phyloP scores from a whole-genome alignment of 2,113 vertebrate species.

The Erythrolamprus reginae region DNA sequence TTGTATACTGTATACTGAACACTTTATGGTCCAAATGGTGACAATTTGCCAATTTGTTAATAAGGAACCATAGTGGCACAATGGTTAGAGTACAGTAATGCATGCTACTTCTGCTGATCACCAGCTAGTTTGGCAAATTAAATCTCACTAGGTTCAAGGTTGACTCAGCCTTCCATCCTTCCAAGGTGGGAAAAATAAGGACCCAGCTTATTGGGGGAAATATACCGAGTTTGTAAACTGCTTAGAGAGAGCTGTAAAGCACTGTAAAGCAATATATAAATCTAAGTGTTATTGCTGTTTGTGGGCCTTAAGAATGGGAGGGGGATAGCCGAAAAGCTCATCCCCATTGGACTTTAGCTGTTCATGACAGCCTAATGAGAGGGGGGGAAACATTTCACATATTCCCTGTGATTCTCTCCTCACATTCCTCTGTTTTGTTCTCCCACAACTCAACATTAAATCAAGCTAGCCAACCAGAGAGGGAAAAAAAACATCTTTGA shows the following conservation, averaged over 20 bases:
- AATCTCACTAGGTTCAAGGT: no score
- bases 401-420: not conserved
- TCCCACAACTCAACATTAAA: not conserved
- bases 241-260: no score
- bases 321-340: not conserved
- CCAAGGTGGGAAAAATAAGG: no score
- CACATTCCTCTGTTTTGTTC: not conserved
- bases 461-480: not conserved
- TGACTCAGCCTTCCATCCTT: no score
- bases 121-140: no score
- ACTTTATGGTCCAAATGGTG: not conserved
- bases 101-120: no score
- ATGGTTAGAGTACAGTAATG: no score
- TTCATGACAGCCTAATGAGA: not conserved
- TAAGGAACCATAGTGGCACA: not conserved
- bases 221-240: no score
- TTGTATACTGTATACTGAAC: not conserved
- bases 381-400: not conserved
- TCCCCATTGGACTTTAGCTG: not conserved
- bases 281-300: not conserved
- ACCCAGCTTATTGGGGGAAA: no score
- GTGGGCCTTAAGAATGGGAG: not conserved
- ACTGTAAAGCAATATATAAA: no score
- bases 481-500: not conserved
- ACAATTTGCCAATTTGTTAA: not conserved